Evolutionary conservation across 2,888 invertebrate species (phyloP).

Genomic region (Dorcus parallelipipedus): DNA sequence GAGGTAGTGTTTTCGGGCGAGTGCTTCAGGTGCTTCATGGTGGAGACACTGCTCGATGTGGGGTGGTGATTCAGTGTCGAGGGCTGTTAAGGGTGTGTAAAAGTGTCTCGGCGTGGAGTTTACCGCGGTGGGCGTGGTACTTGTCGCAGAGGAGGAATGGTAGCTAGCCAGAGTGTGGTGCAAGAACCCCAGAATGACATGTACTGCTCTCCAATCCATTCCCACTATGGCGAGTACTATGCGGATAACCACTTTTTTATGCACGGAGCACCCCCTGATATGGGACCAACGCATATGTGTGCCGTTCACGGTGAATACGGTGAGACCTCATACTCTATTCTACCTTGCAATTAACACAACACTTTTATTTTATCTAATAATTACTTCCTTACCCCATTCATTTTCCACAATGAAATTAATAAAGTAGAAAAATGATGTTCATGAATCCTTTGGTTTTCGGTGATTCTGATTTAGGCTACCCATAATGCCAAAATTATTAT

Average conservation of each 20-base stretch:
- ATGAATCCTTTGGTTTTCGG: too few relatives aligned
- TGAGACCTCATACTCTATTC: slow-evolving; percentile 46
- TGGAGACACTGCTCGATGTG: slow-evolving; percentile 6
- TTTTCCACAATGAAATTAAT: too few relatives aligned
- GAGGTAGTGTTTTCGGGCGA: neutral
- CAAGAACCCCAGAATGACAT: slow-evolving; percentile 46
- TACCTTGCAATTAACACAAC: too few relatives aligned
- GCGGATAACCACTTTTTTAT: slow-evolving; percentile 56
- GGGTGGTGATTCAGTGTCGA: slow-evolving; percentile 13
- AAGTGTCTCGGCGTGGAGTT: slow-evolving; percentile 38
- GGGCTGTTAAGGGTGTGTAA: slow-evolving; percentile 30
- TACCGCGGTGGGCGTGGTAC: slow-evolving; percentile 19
- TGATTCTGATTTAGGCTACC: too few relatives aligned
- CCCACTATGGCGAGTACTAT: slow-evolving; percentile 55
- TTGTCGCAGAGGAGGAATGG: slow-evolving; percentile 40
- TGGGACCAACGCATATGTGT: slow-evolving; percentile 71
- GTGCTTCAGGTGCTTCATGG: slow-evolving; percentile 9
- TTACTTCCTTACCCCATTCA: too few relatives aligned
- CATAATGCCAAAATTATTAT: too few relatives aligned
- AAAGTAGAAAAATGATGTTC: too few relatives aligned
- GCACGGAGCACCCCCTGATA: slow-evolving; percentile 46
- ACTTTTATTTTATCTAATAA: too few relatives aligned
- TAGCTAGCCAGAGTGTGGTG: slow-evolving; percentile 48
- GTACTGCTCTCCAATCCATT: slow-evolving; percentile 47
- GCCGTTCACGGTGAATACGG: slow-evolving; percentile 67